Percentiles rank a stretch among this genome's conserved stretches.
Conservation (phyloP, 2,113 vertebrate species). For the Centropristis striata region DNA sequence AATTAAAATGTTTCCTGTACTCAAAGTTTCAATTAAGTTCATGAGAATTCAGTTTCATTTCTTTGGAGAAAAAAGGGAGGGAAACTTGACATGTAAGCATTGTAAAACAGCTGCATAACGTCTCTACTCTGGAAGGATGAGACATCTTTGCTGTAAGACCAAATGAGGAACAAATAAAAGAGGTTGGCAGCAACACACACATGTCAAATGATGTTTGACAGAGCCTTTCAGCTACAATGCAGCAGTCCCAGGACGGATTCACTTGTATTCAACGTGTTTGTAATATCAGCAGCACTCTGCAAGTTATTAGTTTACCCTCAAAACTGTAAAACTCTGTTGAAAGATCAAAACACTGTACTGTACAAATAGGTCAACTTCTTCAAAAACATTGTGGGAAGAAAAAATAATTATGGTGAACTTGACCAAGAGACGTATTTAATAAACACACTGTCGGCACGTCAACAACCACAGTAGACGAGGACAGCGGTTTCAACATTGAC, state of each 20-base stretch:
- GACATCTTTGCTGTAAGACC: conserved; percentile 1
- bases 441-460: conserved; percentile 13
- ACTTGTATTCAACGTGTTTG: neutral
- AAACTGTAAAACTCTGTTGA: neutral
- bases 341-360: neutral
- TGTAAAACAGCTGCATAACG: neutral
- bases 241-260: neutral
- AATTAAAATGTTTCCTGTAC: conserved; percentile 44
- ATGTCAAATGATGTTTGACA: conserved; percentile 22
- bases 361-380: conserved; percentile 48
- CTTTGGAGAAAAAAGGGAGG: conserved; percentile 8
- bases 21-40: conserved; percentile 25
- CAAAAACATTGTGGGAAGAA: conserved; percentile 30
- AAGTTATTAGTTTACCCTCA: conserved; percentile 18
- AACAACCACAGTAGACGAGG: conserved; percentile 13
- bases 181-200: neutral
- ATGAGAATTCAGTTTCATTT: conserved; percentile 26
- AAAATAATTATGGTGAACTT: conserved; percentile 39
- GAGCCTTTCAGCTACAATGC: conserved; percentile 5
- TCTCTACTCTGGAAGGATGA: conserved; percentile 11
- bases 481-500: conserved; percentile 6
- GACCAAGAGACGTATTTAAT: conserved; percentile 1
- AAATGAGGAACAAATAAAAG: conserved; percentile 51
- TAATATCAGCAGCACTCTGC: neutral
- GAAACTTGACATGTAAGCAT: conserved; percentile 1